Conservation (phyloP, 1,140 invertebrate genomes). For the Centruroides vittatus region DNA sequence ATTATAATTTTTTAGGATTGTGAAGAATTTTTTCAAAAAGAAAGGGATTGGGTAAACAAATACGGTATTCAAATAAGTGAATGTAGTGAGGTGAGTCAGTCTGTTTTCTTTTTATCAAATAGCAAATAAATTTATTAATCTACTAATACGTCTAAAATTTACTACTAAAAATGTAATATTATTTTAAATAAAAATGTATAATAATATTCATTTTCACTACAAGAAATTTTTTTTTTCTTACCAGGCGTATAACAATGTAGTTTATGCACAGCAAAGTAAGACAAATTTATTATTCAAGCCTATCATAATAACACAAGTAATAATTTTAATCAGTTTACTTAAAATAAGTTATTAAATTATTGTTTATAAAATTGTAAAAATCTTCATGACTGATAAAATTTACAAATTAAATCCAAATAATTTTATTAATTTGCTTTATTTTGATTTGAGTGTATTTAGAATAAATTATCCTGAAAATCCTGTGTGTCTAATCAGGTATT, state of each 20-base stretch:
- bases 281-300: constrained; percentile 5
- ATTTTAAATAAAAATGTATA: too few relatives aligned
- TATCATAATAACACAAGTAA: too few relatives aligned
- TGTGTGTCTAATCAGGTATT: too few relatives aligned
- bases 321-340: too few relatives aligned
- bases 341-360: background rate
- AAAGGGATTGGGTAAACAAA: constrained; percentile 28
- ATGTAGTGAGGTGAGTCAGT: constrained; percentile 16
- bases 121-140: background rate
- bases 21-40: constrained; percentile 34
- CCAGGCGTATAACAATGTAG: constrained; percentile 27
- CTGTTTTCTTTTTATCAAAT: background rate
- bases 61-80: constrained; percentile 26
- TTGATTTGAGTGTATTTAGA: too few relatives aligned
- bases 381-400: background rate
- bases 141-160: too few relatives aligned
- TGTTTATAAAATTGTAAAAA: background rate
- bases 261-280: constrained; percentile 29
- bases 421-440: too few relatives aligned
- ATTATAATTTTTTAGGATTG: constrained; percentile 24
- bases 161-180: too few relatives aligned
- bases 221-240: constrained; percentile 14
- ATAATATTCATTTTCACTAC: too few relatives aligned
- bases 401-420: too few relatives aligned
- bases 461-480: too few relatives aligned